phyloP scores from a whole-genome alignment of 2,797 vertebrate genomes.

The Manis javanica region DNA sequence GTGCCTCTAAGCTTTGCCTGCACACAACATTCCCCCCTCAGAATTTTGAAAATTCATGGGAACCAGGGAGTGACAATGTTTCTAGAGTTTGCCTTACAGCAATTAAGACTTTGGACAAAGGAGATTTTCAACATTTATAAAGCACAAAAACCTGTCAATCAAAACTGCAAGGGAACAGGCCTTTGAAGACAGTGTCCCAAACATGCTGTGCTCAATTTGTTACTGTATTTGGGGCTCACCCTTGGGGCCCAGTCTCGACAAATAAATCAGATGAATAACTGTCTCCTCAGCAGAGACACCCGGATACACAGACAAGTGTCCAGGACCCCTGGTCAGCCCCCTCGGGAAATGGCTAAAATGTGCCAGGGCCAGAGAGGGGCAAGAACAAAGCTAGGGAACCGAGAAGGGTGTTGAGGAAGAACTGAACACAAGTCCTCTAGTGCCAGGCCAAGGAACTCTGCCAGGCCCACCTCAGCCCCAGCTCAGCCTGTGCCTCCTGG shows the following conservation, averaged over 20 bases:
- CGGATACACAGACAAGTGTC: not conserved
- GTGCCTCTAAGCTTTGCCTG: not conserved
- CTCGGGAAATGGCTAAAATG: not conserved
- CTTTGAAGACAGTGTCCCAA: not conserved
- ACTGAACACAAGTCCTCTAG: not conserved
- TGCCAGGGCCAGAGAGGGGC: not conserved
- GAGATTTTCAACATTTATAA: constrained; percentile 38
- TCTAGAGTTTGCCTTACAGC: constrained; percentile 57
- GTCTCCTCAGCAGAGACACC: not conserved
- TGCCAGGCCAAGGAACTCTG: not conserved
- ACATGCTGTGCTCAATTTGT: not conserved
- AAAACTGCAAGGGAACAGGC: constrained; percentile 43
- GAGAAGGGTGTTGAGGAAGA: not conserved
- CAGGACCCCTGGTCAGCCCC: not conserved
- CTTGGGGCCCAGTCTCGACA: not conserved
- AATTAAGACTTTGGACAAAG: constrained; percentile 20
- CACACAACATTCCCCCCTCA: constrained; percentile 40
- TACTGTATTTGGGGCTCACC: not conserved
- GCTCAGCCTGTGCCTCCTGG: not conserved
- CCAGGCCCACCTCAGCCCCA: not conserved
- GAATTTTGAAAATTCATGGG: constrained; percentile 17
- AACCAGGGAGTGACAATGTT: not conserved
- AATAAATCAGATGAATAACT: not conserved
- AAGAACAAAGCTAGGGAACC: constrained; percentile 9
- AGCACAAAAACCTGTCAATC: constrained; percentile 23